Base-by-base conservation (phyloP, 2,113 vertebrate genomes). In the Rhea americana region DNA sequence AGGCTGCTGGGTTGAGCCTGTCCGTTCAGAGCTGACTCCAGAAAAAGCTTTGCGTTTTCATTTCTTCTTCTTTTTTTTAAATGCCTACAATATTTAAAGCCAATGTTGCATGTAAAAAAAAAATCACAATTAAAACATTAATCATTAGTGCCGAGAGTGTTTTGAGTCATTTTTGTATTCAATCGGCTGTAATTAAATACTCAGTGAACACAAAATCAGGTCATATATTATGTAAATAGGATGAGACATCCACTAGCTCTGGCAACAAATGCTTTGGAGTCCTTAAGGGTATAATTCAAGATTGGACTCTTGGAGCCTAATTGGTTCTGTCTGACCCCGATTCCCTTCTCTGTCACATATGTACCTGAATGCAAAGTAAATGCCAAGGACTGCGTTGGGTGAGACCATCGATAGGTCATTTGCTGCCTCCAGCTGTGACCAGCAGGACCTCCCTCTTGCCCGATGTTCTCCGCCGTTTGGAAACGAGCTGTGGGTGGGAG, bases 181-280 rank as follows among this genome's bases (percentile, higher is more conserved):
- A 96, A 72, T 95, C 30, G 25, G 55, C 95, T 95, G 88, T 97
- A 95, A 96, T 97, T 96, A 96, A 96, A 95, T 91, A 95, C 88
- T 95, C 89, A 41, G 84, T 95, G 94, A 95, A 92, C 93, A 94
- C 87, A 90, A 93, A 97, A 97, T 96, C 95, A 91, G 97, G 96
- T 95, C 95, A 92, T 93, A 87, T 93, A 94, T 96, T 95, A 97
- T 96, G 93, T 95, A 96, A 97, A 95, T 96, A 95, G 94, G 93
- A 97, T 93, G 94, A 96, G 95, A 95, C 85, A 95, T 96, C 92
- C 95, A 94, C 92, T 95, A 89, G 83, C 82, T 95, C 70, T 39
- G 61, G 86, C 89, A 74, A 24, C 81, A 90, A 94, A 91, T 39
- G 72, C 66, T 65, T 87, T 72, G 86, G 79, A 89, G 78, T 79